Percentiles rank a stretch among this genome's conserved stretches.
These are phyloP conservation scores for Autographa gamma DNA, from an alignment of 2,888 invertebrate genomes.

Conservation along the genomic window DNA sequence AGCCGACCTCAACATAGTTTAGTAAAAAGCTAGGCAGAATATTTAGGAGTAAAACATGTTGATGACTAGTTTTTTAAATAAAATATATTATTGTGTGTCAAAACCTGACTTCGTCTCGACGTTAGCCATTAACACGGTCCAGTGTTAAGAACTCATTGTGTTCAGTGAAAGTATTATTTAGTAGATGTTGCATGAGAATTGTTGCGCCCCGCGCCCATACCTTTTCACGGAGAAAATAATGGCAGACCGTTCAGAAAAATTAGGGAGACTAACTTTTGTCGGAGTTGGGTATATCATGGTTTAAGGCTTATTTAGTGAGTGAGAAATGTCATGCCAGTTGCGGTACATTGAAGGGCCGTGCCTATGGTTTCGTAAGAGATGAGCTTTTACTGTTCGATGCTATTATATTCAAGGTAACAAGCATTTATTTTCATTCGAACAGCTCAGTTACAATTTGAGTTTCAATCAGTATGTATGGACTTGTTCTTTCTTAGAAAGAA, in stretches of 20 bases:
- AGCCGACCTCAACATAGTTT: neutral
- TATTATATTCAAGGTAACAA: too few species aligned
- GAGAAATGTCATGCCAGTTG: too few species aligned
- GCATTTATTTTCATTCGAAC: too few species aligned
- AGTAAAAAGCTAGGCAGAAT: conserved; percentile 20
- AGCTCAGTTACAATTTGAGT: too few species aligned
- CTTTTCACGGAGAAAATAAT: conserved; percentile 36
- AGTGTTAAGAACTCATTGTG: conserved; percentile 40
- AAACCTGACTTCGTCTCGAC: conserved; percentile 44
- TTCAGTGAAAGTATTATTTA: conserved; percentile 49
- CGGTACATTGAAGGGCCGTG: too few species aligned
- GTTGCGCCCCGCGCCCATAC: conserved; percentile 13
- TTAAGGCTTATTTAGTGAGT: too few species aligned
- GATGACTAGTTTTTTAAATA: conserved; percentile 55
- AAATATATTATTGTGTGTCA: conserved; percentile 58
- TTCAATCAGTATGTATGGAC: too few species aligned
- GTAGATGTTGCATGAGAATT: conserved; percentile 24
- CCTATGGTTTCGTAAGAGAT: too few species aligned
- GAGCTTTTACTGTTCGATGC: too few species aligned
- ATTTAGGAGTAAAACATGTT: too few species aligned
- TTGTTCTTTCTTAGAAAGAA: too few species aligned
- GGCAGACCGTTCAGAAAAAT: neutral
- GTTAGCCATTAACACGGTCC: conserved; percentile 30
- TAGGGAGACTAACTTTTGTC: neutral
- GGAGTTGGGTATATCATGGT: neutral